Base-by-base conservation (phyloP, 1,140 invertebrate species). In the Psix sp. region DNA sequence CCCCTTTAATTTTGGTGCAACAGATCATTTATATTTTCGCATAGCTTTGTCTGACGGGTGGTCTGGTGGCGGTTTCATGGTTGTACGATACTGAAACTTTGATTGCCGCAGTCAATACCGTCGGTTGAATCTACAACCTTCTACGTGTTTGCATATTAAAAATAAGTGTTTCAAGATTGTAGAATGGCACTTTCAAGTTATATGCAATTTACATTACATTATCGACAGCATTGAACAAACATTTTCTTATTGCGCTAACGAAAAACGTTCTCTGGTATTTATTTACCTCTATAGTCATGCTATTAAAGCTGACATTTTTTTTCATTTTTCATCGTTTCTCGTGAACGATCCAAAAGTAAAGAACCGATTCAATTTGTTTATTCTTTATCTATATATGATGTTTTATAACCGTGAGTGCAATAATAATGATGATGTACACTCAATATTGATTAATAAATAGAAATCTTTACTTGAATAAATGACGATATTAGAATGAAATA, bases 1-100 rank as follows among this genome's bases (percentile, higher is more conserved):
- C 48, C 52, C 35, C 70, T 73, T 66, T 54, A 73, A 67, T 66
- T 66, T 66, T 17, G 36, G 42, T 35, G 48, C 56, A 52, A 73
- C 56, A 26, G 48, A 66, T 73, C 62, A 62, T 66, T 73, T 73
- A 73, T 66, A 66, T 66, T 73, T 66, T 39, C 31, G 5, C 46
- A 26, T 21, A 26, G 56, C 36, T 56, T 56, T 62, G 56, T 62
- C 66, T 42, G 59, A 54, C 21, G 35, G 46, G 57, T 73, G 48
- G 40, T 46, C 17, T 35, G 29, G 26, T 36, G 7, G 54, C 14
- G 71, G 62, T 62, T 74, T 73, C 52, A 57, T 56, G 71, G 29
- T 33, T 62, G 48, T 48, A 43, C 40, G 35, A 52, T 59, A 35
- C 48, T 59, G 62, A 66, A 66, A 74, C 35, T 74, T 74, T 62